A percentile compares a stretch with the other conserved stretches of the same genome.
Evolutionary conservation across 1,140 invertebrate species (phyloP).

Genomic region (Paralvinella palmiformis): DNA sequence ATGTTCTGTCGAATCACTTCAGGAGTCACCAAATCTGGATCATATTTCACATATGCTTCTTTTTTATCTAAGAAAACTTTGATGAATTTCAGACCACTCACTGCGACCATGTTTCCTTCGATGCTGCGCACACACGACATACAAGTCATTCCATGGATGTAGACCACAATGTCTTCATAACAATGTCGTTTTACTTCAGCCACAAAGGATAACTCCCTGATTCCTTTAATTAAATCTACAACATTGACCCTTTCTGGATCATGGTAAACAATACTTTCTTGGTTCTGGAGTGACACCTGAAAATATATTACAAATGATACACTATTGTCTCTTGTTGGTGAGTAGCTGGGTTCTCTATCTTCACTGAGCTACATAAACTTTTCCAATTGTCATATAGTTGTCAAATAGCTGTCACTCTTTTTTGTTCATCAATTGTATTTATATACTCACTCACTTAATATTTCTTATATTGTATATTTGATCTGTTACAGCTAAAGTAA

Average conservation of each 20-base stretch:
- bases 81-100: constrained; percentile 59
- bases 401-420: too few species aligned
- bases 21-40: constrained; percentile 27
- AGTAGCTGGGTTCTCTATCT: too few species aligned
- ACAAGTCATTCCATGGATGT: constrained; percentile 75
- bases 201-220: constrained; percentile 26
- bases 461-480: too few species aligned
- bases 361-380: too few species aligned
- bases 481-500: too few species aligned
- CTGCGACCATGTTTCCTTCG: constrained; percentile 57
- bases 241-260: constrained; percentile 3
- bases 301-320: too few species aligned
- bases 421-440: too few species aligned
- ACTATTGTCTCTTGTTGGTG: too few species aligned
- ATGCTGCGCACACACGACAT: constrained; percentile 75
- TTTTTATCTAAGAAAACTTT: constrained; percentile 38
- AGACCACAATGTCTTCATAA: constrained; percentile 10
- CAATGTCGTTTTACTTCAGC: neutral
- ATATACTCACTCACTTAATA: too few species aligned
- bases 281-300: constrained; percentile 4
- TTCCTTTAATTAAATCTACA: constrained; percentile 18
- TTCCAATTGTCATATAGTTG: too few species aligned
- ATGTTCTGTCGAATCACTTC: constrained; percentile 33
- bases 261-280: constrained; percentile 4
- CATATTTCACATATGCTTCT: constrained; percentile 34